A percentile compares a stretch with the other conserved stretches of the same genome.
Evolutionary conservation across 35 echinoderm and acorn worm species (phyloP).

Genomic region (Eucidaris tribuloides): DNA sequence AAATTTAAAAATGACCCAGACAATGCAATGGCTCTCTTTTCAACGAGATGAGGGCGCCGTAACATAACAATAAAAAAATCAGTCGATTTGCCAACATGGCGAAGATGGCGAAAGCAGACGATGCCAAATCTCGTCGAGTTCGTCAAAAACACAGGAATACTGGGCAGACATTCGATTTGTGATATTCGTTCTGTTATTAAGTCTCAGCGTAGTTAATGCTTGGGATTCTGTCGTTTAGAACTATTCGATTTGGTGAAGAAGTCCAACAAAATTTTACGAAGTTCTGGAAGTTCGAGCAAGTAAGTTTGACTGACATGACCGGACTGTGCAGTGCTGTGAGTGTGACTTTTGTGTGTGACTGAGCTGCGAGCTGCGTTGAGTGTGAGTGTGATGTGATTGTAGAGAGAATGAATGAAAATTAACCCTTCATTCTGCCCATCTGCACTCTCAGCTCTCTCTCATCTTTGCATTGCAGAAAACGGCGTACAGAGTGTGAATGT

Average conservation of each 20-base stretch:
- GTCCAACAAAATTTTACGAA: conserved; percentile 70
- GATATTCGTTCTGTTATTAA: neutral
- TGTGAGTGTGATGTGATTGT: neutral
- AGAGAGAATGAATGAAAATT: neutral
- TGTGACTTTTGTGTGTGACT: neutral
- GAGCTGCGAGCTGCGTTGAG: neutral
- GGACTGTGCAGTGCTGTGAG: neutral
- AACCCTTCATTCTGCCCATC: neutral
- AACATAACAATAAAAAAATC: too few species aligned
- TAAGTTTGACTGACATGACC: neutral
- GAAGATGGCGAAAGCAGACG: too few species aligned
- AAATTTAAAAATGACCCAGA: too few species aligned
- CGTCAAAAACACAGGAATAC: too few species aligned
- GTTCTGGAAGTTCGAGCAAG: conserved; percentile 60
- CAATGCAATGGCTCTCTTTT: too few species aligned
- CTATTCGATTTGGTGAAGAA: conserved; percentile 88
- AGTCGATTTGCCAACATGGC: too few species aligned
- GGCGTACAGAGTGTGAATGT: neutral
- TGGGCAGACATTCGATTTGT: too few species aligned
- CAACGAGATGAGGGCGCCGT: too few species aligned
- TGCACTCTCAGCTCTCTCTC: neutral
- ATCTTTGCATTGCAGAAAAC: neutral
- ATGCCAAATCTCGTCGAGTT: too few species aligned
- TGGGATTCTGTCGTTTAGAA: conserved; percentile 74
- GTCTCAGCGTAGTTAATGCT: neutral